Conservation (phyloP, 2,113 vertebrate genomes). For the Equus przewalskii region DNA sequence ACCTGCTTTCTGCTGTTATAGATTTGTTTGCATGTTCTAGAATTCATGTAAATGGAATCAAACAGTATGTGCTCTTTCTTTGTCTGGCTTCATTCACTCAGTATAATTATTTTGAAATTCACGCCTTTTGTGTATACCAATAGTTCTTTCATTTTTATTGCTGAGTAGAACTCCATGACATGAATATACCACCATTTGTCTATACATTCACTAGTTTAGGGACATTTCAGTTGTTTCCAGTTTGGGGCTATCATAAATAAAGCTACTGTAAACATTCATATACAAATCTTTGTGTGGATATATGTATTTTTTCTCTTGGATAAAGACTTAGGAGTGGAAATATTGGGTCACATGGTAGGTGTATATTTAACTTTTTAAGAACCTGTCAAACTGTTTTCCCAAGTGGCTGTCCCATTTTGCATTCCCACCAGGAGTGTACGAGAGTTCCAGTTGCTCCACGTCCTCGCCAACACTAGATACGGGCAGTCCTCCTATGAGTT, state of each 20-base stretch:
- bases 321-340: neutral
- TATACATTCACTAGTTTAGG: neutral
- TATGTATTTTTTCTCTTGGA: neutral
- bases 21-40: neutral
- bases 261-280: neutral
- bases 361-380: neutral
- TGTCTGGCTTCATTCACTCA: neutral
- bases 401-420: neutral
- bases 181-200: neutral
- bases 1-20: neutral
- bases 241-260: neutral
- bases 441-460: neutral
- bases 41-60: neutral
- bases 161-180: neutral
- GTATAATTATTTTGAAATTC: neutral
- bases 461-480: fast-evolving
- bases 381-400: neutral
- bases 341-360: neutral
- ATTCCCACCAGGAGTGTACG: fast-evolving
- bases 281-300: neutral
- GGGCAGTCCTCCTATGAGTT: neutral
- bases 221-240: neutral
- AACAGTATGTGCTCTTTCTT: neutral
- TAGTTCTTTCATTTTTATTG: neutral
- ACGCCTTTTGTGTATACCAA: neutral